Evolutionary conservation across 1,140 invertebrate species (phyloP).

Genomic region (Hyposmocoma kahamanoa): DNA sequence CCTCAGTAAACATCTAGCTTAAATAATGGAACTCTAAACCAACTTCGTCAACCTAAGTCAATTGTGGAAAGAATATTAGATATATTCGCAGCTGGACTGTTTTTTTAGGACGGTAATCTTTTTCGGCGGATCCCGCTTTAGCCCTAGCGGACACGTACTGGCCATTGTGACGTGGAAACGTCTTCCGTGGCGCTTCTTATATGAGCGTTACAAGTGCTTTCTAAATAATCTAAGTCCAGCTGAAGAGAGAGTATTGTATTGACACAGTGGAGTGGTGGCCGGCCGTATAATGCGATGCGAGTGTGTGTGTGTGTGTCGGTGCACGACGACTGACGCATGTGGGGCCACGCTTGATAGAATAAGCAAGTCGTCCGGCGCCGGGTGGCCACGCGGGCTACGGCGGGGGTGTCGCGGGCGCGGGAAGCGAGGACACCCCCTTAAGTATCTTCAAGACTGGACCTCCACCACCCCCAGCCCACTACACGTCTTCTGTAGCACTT

Average conservation of each 20-base stretch:
- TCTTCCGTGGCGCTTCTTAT: constrained; percentile 72
- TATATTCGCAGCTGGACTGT: constrained; percentile 60
- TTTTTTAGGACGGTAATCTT: constrained; percentile 73
- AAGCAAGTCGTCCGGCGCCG: constrained; percentile 69
- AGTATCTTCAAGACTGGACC: constrained; percentile 67
- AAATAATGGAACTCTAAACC: constrained; percentile 22
- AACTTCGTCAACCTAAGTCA: constrained; percentile 28
- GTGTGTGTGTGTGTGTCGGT: constrained; percentile 43
- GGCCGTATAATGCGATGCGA: constrained; percentile 61
- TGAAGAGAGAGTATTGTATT: constrained; percentile 75
- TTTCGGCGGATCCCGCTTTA: constrained; percentile 54
- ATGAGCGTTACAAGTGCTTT: constrained; percentile 76
- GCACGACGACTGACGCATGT: constrained; percentile 30
- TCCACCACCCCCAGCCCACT: constrained; percentile 62
- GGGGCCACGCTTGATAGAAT: constrained; percentile 72
- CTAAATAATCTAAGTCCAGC: constrained; percentile 75
- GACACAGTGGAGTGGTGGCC: constrained; percentile 74
- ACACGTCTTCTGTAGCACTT: constrained; percentile 69
- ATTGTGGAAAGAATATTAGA: constrained; percentile 51
- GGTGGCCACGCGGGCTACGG: constrained; percentile 17
- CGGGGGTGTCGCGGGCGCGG: neutral
- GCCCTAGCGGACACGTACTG: constrained; percentile 60
- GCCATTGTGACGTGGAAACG: constrained; percentile 70
- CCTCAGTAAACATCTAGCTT: no score
- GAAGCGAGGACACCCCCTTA: neutral